These are phyloP conservation scores for Acanthosepion esculentum DNA, from an alignment of 2,888 invertebrate genomes.

Conservation along the genomic window DNA sequence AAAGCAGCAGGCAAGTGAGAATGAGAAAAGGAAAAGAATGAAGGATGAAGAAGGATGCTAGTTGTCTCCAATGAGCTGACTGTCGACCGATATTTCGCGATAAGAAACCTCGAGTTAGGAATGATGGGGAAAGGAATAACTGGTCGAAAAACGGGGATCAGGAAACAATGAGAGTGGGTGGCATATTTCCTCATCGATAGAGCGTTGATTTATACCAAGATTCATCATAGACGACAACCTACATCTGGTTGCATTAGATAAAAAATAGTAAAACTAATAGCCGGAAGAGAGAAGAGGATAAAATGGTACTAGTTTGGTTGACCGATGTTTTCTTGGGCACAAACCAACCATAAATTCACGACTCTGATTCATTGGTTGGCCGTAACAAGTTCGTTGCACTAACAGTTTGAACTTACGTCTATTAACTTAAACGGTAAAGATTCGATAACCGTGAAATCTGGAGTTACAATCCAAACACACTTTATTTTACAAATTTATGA, in stretches of 20 bases:
- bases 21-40: background rate
- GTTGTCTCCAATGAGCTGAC: background rate
- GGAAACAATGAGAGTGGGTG: background rate
- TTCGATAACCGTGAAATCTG: background rate
- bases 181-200: constrained; percentile 33
- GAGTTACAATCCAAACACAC: background rate
- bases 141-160: background rate
- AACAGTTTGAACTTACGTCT: background rate
- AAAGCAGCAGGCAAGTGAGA: background rate
- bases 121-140: background rate
- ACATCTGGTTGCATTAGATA: constrained; percentile 21
- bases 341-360: background rate
- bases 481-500: background rate
- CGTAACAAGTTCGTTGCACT: background rate
- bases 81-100: background rate
- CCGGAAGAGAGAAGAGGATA: background rate
- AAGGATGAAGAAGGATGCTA: background rate
- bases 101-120: background rate
- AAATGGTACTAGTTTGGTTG: background rate
- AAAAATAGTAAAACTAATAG: background rate
- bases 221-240: background rate
- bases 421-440: background rate
- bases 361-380: background rate
- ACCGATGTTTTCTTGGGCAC: background rate
- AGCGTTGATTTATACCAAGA: constrained; percentile 4